Conservation (phyloP, 2,113 vertebrate species). For the Gasterosteus nipponicus region DNA sequence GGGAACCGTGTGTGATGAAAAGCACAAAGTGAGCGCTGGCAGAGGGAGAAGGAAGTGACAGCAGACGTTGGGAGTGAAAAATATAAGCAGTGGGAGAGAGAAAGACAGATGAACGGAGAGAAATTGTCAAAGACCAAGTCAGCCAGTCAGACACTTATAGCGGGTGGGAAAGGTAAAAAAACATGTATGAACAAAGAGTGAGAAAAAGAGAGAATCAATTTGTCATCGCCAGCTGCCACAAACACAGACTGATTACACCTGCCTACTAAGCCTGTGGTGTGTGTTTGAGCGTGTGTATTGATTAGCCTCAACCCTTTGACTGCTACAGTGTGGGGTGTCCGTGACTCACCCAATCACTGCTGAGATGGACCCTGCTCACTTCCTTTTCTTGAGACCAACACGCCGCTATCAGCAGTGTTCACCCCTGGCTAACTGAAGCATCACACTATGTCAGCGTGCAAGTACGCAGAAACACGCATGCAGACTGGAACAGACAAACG, state of each 20-base stretch:
- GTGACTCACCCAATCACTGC: constrained; percentile 52
- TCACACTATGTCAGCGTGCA: constrained; percentile 26
- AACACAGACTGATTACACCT: constrained; percentile 58
- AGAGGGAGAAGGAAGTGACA: constrained; percentile 36
- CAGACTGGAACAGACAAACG: background rate
- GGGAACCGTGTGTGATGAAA: constrained; percentile 32
- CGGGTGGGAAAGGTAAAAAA: background rate
- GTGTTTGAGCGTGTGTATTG: constrained; percentile 34
- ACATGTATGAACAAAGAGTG: constrained; percentile 41
- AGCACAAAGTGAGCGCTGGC: constrained; percentile 1
- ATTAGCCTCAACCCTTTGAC: constrained; percentile 48
- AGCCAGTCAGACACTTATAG: constrained; percentile 9
- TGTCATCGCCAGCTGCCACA: constrained; percentile 35
- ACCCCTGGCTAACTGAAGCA: constrained; percentile 19
- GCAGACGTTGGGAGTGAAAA: constrained; percentile 16
- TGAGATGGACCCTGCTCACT: constrained; percentile 41
- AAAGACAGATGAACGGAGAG: constrained; percentile 43
- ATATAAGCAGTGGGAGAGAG: constrained; percentile 20
- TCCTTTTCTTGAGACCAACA: constrained; percentile 8
- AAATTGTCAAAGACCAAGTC: constrained; percentile 43
- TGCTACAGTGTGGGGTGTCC: constrained; percentile 56
- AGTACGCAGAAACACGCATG: background rate
- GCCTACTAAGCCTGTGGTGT: constrained; percentile 43
- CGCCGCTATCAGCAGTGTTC: constrained; percentile 6
- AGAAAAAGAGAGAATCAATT: constrained; percentile 57